Evolutionary conservation across 2,888 invertebrate genomes (phyloP).

Genomic region (Eueremaeus valkanovi): DNA sequence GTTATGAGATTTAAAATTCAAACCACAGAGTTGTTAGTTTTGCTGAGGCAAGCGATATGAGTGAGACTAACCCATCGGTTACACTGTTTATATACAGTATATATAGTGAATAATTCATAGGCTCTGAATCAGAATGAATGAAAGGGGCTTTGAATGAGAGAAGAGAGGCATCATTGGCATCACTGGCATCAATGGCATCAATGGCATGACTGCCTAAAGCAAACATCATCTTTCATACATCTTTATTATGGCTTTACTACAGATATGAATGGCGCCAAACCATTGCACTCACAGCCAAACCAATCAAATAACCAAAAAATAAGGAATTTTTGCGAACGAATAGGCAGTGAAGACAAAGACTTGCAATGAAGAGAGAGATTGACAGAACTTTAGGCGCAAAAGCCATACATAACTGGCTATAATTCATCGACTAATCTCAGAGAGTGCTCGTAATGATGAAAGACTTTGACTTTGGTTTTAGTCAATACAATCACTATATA

Average conservation of each 20-base stretch:
- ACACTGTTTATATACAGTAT: constrained; percentile 26
- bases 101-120: constrained; percentile 29
- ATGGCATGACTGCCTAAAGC: constrained; percentile 30
- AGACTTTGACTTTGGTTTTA: constrained; percentile 4
- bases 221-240: constrained; percentile 36
- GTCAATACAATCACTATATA: neutral
- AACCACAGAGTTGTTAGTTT: constrained; percentile 27
- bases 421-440: constrained; percentile 27
- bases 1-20: constrained; percentile 6
- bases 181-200: too few species aligned
- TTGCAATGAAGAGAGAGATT: neutral
- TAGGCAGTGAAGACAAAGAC: neutral
- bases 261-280: constrained; percentile 27
- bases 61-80: constrained; percentile 26
- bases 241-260: constrained; percentile 31
- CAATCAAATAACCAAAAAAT: constrained; percentile 23
- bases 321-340: constrained; percentile 27
- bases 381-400: constrained; percentile 12
- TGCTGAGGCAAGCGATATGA: neutral
- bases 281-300: neutral
- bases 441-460: constrained; percentile 29
- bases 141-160: neutral
- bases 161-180: neutral
- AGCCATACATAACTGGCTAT: neutral
- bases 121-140: constrained; percentile 8